Base-by-base conservation (phyloP, 1,140 invertebrate genomes). In the Popillia japonica region DNA sequence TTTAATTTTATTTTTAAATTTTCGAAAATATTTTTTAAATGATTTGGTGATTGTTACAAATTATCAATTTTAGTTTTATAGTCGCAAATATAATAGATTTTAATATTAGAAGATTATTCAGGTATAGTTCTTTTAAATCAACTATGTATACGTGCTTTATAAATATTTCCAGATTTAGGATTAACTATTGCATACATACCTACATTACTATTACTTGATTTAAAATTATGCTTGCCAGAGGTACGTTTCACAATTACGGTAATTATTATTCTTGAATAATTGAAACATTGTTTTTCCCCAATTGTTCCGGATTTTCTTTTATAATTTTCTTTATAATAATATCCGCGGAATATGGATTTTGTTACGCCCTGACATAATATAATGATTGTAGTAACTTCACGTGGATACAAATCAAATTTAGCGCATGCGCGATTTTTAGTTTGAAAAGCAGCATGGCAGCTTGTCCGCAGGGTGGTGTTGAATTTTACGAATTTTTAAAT, bases 391-490 rank as follows among this genome's bases (percentile, higher is more conserved):
- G 40, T 64, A 20, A 68, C 76, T 72, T 64, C 76, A 68, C 59
- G 64, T 68, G 64, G 27, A 77, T 68, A 77, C 76, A 77, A 77
- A 68, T 77, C 76, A 78, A 73, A 48, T 42, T 73, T 78, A 61
- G 72, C 73, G 78, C 78, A 75, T 68, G 78, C 78, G 78, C 73
- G 11, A 41, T 41, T 78, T 59, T 78, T 73, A 78, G 78, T 78
- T 78, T 78, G 78, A 78, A 78, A 78, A 78, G 78, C 78, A 78
- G 78, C 78, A 78, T 78, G 78, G 78, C 78, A 78, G 78, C 72
- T 75, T 11, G 41, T 75, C 20, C 41, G 78, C 72, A 75, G 78
- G 78, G 78, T 78, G 78, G 78, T 78, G 78, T 78, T 40, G 41
- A 48, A 73, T 78, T 78, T 74, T 75, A 68, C 78, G 40, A 40